Conservation (phyloP, 2,113 vertebrate species). For the Arizona elegans region DNA sequence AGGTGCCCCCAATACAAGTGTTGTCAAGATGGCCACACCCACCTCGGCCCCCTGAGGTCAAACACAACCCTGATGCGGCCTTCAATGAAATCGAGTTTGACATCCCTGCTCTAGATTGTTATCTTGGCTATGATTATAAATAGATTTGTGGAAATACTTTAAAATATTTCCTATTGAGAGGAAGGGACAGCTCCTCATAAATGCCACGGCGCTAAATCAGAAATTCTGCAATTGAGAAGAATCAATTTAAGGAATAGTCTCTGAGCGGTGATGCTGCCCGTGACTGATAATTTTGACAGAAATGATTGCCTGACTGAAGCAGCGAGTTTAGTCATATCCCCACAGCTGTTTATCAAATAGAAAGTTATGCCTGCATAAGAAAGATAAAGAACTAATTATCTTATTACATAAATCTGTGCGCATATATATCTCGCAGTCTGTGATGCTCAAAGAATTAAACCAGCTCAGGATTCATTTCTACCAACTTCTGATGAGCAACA, state of each 20-base stretch:
- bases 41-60: too few species aligned
- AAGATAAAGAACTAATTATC: conserved; percentile 12
- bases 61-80: too few species aligned
- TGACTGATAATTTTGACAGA: neutral
- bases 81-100: too few species aligned
- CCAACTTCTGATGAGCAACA: conserved; percentile 5
- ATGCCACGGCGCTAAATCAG: neutral
- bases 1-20: too few species aligned
- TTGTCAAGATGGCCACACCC: too few species aligned
- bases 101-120: neutral
- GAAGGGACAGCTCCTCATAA: neutral
- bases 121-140: neutral
- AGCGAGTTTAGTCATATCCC: neutral
- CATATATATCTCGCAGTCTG: neutral
- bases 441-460: conserved; percentile 4
- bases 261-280: neutral
- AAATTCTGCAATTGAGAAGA: neutral
- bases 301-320: neutral
- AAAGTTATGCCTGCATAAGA: neutral
- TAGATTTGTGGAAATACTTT: neutral
- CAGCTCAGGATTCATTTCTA: conserved; percentile 16
- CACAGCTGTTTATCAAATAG: neutral
- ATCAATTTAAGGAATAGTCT: neutral
- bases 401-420: conserved; percentile 34
- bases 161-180: neutral